phyloP scores from a whole-genome alignment of 2,113 vertebrate genomes.

The Erinaceus europaeus region DNA sequence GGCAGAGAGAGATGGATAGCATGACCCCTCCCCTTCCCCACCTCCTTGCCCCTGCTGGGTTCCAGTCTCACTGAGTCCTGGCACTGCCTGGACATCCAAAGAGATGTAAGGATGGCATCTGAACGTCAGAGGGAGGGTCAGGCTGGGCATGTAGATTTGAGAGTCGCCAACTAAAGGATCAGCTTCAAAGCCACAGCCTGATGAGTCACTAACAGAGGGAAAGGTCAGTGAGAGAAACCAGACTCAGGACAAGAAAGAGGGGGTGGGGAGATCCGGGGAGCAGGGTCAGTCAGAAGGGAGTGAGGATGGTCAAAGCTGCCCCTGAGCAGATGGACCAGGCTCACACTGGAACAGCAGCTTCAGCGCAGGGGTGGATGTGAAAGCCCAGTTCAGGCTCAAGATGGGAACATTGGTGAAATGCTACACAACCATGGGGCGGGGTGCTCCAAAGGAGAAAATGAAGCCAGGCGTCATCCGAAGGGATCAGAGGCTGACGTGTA shows the following conservation, averaged over 20 bases:
- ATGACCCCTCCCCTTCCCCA: too few relatives aligned
- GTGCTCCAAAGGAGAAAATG: neutral
- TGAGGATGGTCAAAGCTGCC: rapidly evolving
- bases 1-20: too few relatives aligned
- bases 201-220: neutral
- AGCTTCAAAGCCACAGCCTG: slow-evolving; percentile 1
- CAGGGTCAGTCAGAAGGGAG: neutral
- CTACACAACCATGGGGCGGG: too few relatives aligned
- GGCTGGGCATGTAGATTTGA: neutral
- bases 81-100: too few relatives aligned
- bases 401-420: too few relatives aligned
- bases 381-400: neutral
- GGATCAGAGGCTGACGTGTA: too few relatives aligned
- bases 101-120: too few relatives aligned
- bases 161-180: neutral
- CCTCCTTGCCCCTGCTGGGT: too few relatives aligned
- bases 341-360: rapidly evolving
- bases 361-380: neutral
- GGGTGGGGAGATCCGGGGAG: too few relatives aligned
- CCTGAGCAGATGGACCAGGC: too few relatives aligned
- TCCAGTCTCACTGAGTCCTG: too few relatives aligned
- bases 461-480: neutral
- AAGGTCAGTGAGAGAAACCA: neutral
- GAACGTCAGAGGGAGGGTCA: neutral
- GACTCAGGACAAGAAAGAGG: neutral